Base-by-base conservation (phyloP, 2,113 vertebrate species). In the Gnathonemus longibarbis region DNA sequence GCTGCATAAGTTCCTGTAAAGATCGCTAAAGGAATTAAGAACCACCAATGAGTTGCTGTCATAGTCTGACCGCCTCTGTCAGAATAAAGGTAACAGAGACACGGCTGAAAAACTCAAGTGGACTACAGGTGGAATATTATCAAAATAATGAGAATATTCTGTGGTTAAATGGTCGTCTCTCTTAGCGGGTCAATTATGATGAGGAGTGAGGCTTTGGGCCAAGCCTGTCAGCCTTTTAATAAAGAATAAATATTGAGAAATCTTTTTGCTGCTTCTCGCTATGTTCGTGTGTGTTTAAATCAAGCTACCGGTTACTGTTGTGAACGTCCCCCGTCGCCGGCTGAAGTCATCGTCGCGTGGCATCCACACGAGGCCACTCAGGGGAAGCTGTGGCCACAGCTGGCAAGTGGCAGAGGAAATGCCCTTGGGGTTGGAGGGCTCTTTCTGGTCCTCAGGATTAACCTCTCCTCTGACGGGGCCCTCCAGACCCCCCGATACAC, bases 1-100 rank as follows among this genome's bases (percentile, higher is more conserved):
- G 91, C 93, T 92, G 92, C 91, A 93, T 93, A 94, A 93, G 93
- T 93, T 91, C 86, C 90, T 74, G 10, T 83, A 21, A 15, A 90
- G 45, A 58, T 39, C 11, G 45, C 66, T 27, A 31, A 83, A 62
- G 89, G 85, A 90, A 46, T n/a, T 10, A 48, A 35, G 53, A 42
- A 86, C 39, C 50, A n/a, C 58, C 52, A 17, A 24, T 56, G n/a
- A n/a, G n/a, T n/a, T n/a, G 88, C 88, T 52, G 7, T 39, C 21
- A 84, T 31, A 74, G 88, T 88, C 62, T 77, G 62, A 88, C 10
- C 15, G 13, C n/a, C 17, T 53, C 46, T 89, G 9, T 89, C 1
- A 48, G 46, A 74, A 50, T 9, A 19, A 19, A 74, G 46, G 50
- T 48, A 27, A 48, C 9, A 88, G 27, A 17, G 17, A 19, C 27